Evolutionary conservation across 1,140 invertebrate genomes (phyloP).

Genomic region (Chymomyza costata): DNA sequence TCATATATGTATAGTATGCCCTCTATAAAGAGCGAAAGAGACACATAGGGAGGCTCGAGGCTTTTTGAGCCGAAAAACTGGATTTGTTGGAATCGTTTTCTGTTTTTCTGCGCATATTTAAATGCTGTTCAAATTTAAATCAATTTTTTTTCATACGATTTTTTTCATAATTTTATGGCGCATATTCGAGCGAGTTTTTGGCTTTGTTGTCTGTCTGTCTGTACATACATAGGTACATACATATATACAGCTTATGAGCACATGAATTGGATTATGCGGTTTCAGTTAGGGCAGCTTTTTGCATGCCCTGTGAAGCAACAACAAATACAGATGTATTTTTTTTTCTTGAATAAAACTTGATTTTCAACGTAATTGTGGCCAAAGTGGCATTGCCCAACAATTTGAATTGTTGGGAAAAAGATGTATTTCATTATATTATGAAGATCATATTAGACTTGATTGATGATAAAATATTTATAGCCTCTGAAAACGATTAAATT

Average conservation of each 20-base stretch:
- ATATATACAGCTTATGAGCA: too few relatives aligned
- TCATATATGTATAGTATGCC: slow-evolving; percentile 36
- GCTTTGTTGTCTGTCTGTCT: slow-evolving; percentile 21
- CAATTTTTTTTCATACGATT: slow-evolving; percentile 39
- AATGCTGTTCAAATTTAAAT: slow-evolving; percentile 50
- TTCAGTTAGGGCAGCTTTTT: background rate
- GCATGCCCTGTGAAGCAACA: slow-evolving; percentile 3
- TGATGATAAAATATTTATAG: too few relatives aligned
- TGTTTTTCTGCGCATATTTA: slow-evolving; percentile 27
- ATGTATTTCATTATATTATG: too few relatives aligned
- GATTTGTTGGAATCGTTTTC: slow-evolving; percentile 33
- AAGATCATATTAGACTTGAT: too few relatives aligned
- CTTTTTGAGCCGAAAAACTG: slow-evolving; percentile 43
- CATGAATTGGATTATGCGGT: slow-evolving; percentile 9
- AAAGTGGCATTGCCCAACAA: slow-evolving; percentile 16
- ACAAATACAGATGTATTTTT: too few relatives aligned
- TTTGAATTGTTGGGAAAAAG: slow-evolving; percentile 17
- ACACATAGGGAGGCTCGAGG: too few relatives aligned
- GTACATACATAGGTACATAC: too few relatives aligned
- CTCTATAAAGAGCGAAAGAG: slow-evolving; percentile 28
- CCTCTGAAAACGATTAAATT: too few relatives aligned
- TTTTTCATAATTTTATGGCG: slow-evolving; percentile 28
- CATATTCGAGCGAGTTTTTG: too few relatives aligned
- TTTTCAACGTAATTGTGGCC: too few relatives aligned
- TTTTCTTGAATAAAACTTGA: too few relatives aligned